Evolutionary conservation across 2,888 invertebrate species (phyloP).

Genomic region (Gryllus longicercus): DNA sequence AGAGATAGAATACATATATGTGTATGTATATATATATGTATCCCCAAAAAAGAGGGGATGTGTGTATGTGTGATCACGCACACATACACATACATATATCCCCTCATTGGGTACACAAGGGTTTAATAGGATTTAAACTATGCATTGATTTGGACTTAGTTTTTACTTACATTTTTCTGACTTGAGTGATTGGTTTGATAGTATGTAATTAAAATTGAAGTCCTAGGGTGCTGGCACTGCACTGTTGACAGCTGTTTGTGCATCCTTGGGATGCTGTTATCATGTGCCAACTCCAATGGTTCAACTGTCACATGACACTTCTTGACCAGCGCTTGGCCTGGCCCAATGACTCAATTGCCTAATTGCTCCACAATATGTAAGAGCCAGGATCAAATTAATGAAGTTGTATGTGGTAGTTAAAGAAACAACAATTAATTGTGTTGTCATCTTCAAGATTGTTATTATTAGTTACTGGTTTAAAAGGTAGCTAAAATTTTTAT

Average conservation of each 20-base stretch:
- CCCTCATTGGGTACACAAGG: too few species aligned
- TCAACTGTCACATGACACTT: background rate
- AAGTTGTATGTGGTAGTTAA: background rate
- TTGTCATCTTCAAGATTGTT: background rate
- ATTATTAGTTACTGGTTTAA: background rate
- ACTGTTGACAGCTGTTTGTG: background rate
- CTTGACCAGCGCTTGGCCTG: too few species aligned
- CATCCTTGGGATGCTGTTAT: background rate
- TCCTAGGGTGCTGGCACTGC: constrained; percentile 6
- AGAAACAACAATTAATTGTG: background rate
- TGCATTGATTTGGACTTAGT: too few species aligned
- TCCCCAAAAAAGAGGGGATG: too few species aligned
- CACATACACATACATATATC: too few species aligned
- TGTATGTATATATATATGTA: constrained; percentile 19
- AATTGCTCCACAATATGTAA: background rate
- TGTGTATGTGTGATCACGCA: too few species aligned
- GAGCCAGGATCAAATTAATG: background rate
- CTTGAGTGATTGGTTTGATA: too few species aligned
- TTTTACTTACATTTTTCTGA: too few species aligned
- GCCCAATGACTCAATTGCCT: background rate
- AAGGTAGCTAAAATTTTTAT: background rate
- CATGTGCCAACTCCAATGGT: background rate
- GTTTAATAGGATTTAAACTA: too few species aligned
- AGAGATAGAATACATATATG: background rate
- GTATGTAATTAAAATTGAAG: background rate